Conservation (phyloP, 2,888 invertebrate genomes). For the Oscheius sp. region DNA sequence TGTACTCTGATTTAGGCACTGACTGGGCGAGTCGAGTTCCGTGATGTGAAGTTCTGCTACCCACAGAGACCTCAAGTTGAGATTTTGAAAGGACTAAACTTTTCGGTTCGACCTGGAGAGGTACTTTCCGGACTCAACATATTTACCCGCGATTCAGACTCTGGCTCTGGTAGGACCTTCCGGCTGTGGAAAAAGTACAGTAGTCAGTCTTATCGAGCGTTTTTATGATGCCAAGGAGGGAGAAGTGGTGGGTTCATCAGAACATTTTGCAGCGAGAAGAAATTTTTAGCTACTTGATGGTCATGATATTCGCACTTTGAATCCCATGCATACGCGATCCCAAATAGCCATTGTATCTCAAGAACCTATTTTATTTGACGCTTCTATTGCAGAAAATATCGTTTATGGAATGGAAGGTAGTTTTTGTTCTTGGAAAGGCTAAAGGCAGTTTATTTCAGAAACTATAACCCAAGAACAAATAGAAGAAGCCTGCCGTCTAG, state of each 20-base stretch:
- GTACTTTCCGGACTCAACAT: constrained; percentile 71
- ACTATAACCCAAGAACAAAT: constrained; percentile 10
- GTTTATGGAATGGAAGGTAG: constrained; percentile 65
- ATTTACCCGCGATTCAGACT: constrained; percentile 30
- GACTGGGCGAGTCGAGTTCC: constrained; percentile 60
- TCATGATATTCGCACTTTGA: constrained; percentile 66
- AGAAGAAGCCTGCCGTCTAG: constrained; percentile 73
- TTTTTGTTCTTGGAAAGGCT: background rate
- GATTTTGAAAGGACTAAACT: constrained; percentile 51
- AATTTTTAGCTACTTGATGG: constrained; percentile 69
- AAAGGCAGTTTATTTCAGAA: constrained; percentile 33
- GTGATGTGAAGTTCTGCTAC: constrained; percentile 73
- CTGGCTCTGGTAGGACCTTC: constrained; percentile 72
- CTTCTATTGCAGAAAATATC: constrained; percentile 72
- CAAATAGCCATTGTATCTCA: constrained; percentile 91
- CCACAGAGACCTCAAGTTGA: constrained; percentile 72
- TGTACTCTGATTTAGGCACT: constrained; percentile 45
- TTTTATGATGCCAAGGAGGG: constrained; percentile 85
- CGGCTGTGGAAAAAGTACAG: constrained; percentile 76
- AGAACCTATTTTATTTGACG: constrained; percentile 82
- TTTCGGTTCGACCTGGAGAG: constrained; percentile 42
- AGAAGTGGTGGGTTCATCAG: constrained; percentile 76
- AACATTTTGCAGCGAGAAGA: background rate
- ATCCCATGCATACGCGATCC: constrained; percentile 80
- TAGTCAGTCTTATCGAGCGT: constrained; percentile 79